Percentiles rank a stretch among this genome's conserved stretches.
These are phyloP conservation scores for Siphamia tubifer DNA, from an alignment of 2,113 vertebrate genomes.

Conservation along the genomic window DNA sequence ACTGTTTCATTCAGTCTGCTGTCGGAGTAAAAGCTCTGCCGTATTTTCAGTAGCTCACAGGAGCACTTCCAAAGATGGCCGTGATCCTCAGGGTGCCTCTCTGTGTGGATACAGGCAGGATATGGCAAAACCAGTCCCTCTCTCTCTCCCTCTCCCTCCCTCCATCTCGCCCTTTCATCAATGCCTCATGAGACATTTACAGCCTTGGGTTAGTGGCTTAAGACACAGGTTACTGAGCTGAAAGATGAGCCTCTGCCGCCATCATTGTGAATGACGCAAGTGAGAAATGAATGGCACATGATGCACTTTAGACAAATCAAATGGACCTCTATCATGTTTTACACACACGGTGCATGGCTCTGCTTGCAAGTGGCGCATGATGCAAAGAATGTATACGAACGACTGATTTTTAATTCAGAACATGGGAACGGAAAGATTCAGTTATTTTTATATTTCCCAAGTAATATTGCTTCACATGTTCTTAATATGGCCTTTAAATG, in stretches of 20 bases:
- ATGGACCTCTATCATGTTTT: slow-evolving; percentile 40
- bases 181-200: not conserved
- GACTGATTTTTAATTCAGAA: slow-evolving; percentile 29
- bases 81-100: slow-evolving; percentile 41
- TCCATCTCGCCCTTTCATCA: not conserved
- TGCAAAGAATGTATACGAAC: slow-evolving; percentile 55
- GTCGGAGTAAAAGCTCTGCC: not conserved
- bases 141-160: not conserved
- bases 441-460: slow-evolving; percentile 49
- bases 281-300: slow-evolving; percentile 58
- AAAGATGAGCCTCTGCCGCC: slow-evolving; percentile 48
- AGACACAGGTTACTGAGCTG: slow-evolving; percentile 15
- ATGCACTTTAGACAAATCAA: slow-evolving; percentile 71
- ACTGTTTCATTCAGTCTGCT: not conserved
- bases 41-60: slow-evolving; percentile 21
- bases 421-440: not conserved
- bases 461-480: not conserved
- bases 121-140: not conserved
- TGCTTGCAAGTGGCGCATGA: slow-evolving; percentile 28
- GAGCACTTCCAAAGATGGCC: slow-evolving; percentile 55
- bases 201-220: not conserved
- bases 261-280: slow-evolving; percentile 1
- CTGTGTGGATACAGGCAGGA: slow-evolving; percentile 6
- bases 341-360: slow-evolving; percentile 16
- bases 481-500: slow-evolving; percentile 22